phyloP scores from a whole-genome alignment of 37 sponge, comb jelly and placozoan species.

The Theonella swinhoei region DNA sequence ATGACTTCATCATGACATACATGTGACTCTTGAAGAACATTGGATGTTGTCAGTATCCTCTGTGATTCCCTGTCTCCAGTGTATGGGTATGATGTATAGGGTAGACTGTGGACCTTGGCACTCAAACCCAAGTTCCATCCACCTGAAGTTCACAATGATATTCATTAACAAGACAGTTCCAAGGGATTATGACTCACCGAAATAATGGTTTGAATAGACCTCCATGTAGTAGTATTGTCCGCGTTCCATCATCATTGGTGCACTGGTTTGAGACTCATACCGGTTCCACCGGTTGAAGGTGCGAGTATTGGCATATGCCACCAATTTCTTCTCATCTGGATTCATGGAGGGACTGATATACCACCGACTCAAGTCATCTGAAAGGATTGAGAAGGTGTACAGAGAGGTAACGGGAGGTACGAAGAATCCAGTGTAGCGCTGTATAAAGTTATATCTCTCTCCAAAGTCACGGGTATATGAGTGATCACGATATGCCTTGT shows the following conservation, averaged over 20 bases:
- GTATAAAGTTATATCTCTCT: slow-evolving; percentile 31
- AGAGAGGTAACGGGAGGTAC: slow-evolving; percentile 70
- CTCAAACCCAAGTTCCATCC: slow-evolving; percentile 52
- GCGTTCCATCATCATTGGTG: slow-evolving; percentile 56
- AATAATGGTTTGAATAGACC: slow-evolving; percentile 26
- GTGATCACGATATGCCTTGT: background rate
- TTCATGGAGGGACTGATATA: slow-evolving; percentile 63
- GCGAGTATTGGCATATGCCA: slow-evolving; percentile 14
- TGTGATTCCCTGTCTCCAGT: slow-evolving; percentile 69
- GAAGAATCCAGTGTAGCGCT: slow-evolving; percentile 73
- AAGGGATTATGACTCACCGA: no score
- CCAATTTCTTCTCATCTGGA: slow-evolving; percentile 26
- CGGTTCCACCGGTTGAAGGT: slow-evolving; percentile 36
- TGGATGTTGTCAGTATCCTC: slow-evolving; percentile 40
- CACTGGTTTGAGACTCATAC: slow-evolving; percentile 45
- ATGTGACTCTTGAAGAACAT: slow-evolving; percentile 50
- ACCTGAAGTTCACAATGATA: no score
- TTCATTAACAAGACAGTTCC: no score
- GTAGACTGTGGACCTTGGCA: slow-evolving; percentile 59
- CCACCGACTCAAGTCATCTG: slow-evolving; percentile 72
- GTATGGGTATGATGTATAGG: slow-evolving; percentile 4
- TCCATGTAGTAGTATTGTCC: slow-evolving; percentile 67
- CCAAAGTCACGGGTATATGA: slow-evolving; percentile 18
- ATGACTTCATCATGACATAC: no score
- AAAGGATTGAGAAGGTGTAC: slow-evolving; percentile 66